These are phyloP conservation scores for Caenorhabditis inopinata DNA, from an alignment of 1,140 invertebrate genomes.

Conservation along the genomic window DNA sequence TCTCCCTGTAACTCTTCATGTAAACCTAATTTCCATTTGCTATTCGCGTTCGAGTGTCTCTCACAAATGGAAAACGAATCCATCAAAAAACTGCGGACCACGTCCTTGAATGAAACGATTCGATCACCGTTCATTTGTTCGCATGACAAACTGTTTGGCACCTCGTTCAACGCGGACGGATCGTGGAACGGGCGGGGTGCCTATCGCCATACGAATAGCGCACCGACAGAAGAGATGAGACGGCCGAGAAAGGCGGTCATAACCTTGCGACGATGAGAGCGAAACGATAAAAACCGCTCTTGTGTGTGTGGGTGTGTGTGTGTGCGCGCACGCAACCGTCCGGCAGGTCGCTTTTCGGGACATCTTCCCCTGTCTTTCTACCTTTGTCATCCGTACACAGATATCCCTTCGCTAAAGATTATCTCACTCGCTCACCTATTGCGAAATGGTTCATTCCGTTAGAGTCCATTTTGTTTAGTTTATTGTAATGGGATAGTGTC, in stretches of 20 bases:
- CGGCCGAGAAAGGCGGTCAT: constrained; percentile 27
- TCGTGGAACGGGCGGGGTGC: not conserved
- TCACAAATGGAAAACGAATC: not conserved
- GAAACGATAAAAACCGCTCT: constrained; percentile 29
- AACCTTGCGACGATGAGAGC: constrained; percentile 31
- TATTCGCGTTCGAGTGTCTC: too few relatives aligned
- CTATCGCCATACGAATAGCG: not conserved
- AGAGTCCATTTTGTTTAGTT: not conserved
- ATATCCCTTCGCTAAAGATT: constrained; percentile 24
- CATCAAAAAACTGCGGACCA: not conserved
- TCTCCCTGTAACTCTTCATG: not conserved
- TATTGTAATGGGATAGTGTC: not conserved
- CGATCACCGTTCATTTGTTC: constrained; percentile 21
- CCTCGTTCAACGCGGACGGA: not conserved
- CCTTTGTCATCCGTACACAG: not conserved
- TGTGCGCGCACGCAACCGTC: constrained; percentile 2
- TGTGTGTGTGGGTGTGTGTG: not conserved
- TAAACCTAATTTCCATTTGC: not conserved
- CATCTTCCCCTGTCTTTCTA: not conserved
- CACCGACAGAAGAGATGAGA: not conserved
- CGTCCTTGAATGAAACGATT: not conserved
- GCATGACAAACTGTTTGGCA: constrained; percentile 27
- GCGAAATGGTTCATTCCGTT: not conserved
- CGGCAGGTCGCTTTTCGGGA: constrained; percentile 8
- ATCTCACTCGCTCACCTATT: not conserved